phyloP scores from a whole-genome alignment of 2,113 vertebrate species.

The Pterocles burchelli region DNA sequence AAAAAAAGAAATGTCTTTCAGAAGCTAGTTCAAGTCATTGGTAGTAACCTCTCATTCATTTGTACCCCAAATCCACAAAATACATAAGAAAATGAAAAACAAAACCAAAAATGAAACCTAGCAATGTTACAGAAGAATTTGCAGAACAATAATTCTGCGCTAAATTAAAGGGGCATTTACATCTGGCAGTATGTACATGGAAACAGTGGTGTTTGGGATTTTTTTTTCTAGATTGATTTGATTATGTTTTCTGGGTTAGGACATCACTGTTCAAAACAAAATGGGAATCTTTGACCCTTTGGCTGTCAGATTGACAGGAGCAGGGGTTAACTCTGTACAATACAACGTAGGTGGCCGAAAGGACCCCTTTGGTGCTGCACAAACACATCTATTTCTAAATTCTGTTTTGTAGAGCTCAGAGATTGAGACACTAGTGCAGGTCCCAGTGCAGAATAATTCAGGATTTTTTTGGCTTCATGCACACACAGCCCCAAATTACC shows the following conservation, averaged over 20 bases:
- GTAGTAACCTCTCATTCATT: background rate
- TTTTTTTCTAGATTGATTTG: background rate
- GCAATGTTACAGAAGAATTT: background rate
- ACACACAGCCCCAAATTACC: background rate
- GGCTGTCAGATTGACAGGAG: background rate
- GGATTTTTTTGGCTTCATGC: background rate
- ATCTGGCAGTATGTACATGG: background rate
- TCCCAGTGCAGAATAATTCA: background rate
- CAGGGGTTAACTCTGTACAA: background rate
- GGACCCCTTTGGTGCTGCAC: background rate
- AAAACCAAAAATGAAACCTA: background rate
- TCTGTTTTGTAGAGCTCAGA: background rate
- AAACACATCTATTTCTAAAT: background rate
- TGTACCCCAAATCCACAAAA: constrained; percentile 1
- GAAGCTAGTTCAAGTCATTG: background rate
- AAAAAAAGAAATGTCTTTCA: background rate
- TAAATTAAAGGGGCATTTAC: background rate
- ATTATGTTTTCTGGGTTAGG: background rate
- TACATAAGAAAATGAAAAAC: background rate
- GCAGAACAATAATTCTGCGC: background rate
- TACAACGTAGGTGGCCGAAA: background rate
- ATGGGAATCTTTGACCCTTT: background rate
- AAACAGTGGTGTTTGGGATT: background rate
- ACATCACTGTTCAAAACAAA: background rate
- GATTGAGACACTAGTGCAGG: background rate